Conservation (phyloP, 2,113 vertebrate genomes). For the Megalops atlanticus region DNA sequence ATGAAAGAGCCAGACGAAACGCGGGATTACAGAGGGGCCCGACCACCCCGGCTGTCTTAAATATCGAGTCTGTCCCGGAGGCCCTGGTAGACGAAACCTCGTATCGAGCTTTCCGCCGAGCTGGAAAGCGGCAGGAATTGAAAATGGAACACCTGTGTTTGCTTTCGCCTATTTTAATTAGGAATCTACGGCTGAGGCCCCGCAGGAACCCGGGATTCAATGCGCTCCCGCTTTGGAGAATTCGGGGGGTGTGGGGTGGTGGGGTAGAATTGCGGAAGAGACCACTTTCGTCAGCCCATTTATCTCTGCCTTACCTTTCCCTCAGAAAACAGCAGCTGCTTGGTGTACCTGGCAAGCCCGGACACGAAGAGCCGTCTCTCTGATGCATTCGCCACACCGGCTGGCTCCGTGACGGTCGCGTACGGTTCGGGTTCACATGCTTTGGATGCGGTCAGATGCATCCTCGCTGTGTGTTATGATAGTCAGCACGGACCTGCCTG, state of each 20-base stretch:
- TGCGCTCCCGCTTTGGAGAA: neutral
- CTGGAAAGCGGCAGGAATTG: neutral
- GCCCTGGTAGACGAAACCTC: neutral
- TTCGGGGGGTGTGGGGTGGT: too few species aligned
- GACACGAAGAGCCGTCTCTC: too few species aligned
- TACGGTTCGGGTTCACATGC: too few species aligned
- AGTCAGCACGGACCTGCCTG: neutral
- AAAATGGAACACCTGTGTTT: neutral
- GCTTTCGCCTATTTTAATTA: neutral
- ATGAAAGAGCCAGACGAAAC: neutral
- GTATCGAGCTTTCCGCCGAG: neutral
- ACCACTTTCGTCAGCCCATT: neutral
- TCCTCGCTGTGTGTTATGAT: neutral
- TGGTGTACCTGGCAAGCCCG: too few species aligned
- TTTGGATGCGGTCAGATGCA: too few species aligned
- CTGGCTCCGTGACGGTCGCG: too few species aligned
- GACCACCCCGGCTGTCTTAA: neutral
- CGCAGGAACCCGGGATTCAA: neutral
- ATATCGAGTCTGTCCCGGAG: slow-evolving; percentile 12
- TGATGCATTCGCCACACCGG: too few species aligned
- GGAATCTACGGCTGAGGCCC: neutral
- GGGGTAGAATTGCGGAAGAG: neutral
- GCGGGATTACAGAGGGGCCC: slow-evolving; percentile 23
- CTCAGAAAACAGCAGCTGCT: too few species aligned
- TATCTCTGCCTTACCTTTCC: neutral